Evolutionary conservation across 92 coral and sea anemone species (phyloP), one percentile per base, ranked within the genome.

Genomic region (Actinernus sp.): DNA sequence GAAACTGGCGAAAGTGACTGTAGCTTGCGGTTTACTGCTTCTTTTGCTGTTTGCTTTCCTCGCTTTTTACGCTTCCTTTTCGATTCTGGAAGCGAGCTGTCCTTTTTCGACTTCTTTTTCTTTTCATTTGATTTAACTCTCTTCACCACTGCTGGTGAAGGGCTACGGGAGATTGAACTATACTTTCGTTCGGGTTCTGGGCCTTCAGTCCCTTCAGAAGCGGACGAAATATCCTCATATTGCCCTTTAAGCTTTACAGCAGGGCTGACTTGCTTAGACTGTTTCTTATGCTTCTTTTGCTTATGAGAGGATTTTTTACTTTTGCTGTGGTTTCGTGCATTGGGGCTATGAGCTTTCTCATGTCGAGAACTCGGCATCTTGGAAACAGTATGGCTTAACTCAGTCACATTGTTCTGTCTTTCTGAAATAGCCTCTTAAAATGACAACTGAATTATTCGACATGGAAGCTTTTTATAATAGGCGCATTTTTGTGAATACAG

Each of bases 181-280:
- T 65, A 85, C 71, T 76, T 91, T 80, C 75, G 94, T 65, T 74
- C 89, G 39, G 65, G 82, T 61, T 59, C 86, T 65, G 82, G 87
- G 71, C 79, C 74, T 68, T 79, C 86, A 55, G n/a, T n/a, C 52
- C 83, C 97, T 55, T 87, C 98, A 44, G 98, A 83, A 31, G 97
- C 97, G 48, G 98, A 89, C 63, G 98, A 94, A 63, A 94, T 94
- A 80, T 94, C 98, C 92, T 94, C 98, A 68, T 94, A 94, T 49
- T 94, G 92, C 36, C 90, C 97, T 91, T 79, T 93, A 18, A 90
- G 85, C 79, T 92, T 92, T 84, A 76, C 90, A 62, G 80, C 83
- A 40, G 98, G 84, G 73, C 78, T 73, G 67, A 72, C 97, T 57
- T 83, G 80, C 79, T 91, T 94, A 75, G 88, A 72, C 36, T 68